Percentiles rank a stretch among this genome's conserved stretches.
These are phyloP conservation scores for Microtus montanus DNA, from an alignment of 2,113 vertebrate genomes.

Conservation along the genomic window DNA sequence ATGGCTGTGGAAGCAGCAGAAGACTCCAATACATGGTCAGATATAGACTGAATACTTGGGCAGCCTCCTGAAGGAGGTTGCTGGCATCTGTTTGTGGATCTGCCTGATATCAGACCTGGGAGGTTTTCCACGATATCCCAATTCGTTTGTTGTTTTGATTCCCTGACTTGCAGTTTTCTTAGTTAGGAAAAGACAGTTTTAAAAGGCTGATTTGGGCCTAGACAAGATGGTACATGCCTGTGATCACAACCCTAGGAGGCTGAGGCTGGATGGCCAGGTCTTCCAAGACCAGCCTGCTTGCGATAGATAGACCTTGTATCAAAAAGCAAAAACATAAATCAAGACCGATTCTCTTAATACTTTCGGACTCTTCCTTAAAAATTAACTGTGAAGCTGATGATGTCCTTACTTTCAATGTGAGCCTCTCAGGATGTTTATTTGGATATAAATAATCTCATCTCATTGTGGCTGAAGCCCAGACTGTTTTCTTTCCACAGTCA, in stretches of 20 bases:
- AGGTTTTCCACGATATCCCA: neutral
- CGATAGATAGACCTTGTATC: neutral
- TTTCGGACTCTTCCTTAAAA: neutral
- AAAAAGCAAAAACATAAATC: neutral
- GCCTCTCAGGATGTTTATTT: neutral
- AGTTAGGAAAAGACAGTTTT: neutral
- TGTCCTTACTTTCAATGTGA: neutral
- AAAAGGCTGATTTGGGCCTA: neutral
- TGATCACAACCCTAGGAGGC: neutral
- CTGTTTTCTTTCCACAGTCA: neutral
- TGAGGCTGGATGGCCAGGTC: neutral
- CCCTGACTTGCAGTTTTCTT: neutral
- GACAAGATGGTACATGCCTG: neutral
- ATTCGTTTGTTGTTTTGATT: constrained; percentile 50
- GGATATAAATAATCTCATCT: neutral
- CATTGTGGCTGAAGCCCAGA: neutral
- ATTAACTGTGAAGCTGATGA: neutral
- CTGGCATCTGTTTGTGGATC: neutral
- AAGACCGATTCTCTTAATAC: constrained; percentile 27
- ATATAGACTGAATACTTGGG: neutral
- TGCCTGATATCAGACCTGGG: neutral
- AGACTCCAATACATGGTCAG: neutral
- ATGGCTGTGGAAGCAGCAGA: neutral
- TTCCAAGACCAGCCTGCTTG: neutral
- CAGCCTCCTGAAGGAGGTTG: neutral